These are phyloP conservation scores for Athalia rosae DNA, from an alignment of 2,888 invertebrate genomes.

Conservation along the genomic window DNA sequence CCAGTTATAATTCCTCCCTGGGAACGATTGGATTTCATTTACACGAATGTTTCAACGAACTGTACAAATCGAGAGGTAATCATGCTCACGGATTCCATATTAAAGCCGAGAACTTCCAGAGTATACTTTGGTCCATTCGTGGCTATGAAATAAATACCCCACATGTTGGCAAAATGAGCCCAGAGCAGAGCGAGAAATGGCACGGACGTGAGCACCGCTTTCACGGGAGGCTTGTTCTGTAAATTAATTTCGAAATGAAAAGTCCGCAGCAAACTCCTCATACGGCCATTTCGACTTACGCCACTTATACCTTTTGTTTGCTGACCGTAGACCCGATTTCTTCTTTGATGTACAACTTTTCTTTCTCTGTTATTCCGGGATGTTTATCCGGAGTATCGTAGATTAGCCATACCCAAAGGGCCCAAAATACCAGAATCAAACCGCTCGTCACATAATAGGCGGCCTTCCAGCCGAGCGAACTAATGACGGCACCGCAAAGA, in stretches of 20 bases:
- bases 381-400: constrained; percentile 81
- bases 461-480: constrained; percentile 80
- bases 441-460: constrained; percentile 81
- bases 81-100: constrained; percentile 75
- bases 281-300: neutral
- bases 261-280: neutral
- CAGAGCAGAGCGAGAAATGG: constrained; percentile 82
- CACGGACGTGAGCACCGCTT: constrained; percentile 78
- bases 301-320: constrained; percentile 62
- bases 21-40: constrained; percentile 52
- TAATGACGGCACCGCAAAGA: constrained; percentile 80
- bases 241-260: constrained; percentile 58
- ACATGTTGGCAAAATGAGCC: constrained; percentile 86
- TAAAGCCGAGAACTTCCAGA: constrained; percentile 83
- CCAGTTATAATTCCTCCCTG: constrained; percentile 85
- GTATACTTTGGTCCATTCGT: constrained; percentile 88
- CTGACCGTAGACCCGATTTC: constrained; percentile 66
- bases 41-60: neutral
- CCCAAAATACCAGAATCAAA: constrained; percentile 77
- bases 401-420: constrained; percentile 80
- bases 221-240: constrained; percentile 82
- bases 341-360: constrained; percentile 78
- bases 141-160: constrained; percentile 87
- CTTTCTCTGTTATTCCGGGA: constrained; percentile 79
- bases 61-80: neutral